These are phyloP conservation scores for Gymnoscelis rufifasciata DNA, from an alignment of 2,888 invertebrate genomes.

Conservation along the genomic window DNA sequence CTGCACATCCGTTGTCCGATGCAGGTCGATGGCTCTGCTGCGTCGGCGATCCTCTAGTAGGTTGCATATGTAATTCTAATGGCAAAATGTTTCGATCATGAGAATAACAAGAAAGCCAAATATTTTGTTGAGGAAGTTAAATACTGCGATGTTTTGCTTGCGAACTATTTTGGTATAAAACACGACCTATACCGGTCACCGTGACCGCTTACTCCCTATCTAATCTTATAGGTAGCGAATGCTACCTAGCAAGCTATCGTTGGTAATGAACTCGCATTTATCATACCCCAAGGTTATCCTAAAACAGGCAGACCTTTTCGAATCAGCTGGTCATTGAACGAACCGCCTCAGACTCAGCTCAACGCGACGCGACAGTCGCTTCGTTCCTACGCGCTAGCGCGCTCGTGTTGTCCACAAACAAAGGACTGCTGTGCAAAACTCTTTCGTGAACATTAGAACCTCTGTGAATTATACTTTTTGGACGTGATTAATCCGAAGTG, in stretches of 20 bases:
- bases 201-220: slow-evolving; percentile 6
- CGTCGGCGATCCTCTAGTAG: too few species aligned
- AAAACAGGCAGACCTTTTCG: slow-evolving; percentile 23
- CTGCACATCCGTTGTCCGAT: too few species aligned
- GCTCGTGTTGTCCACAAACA: slow-evolving; percentile 10
- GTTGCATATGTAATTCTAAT: too few species aligned
- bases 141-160: not conserved
- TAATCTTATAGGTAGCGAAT: slow-evolving; percentile 12
- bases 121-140: too few species aligned
- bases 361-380: slow-evolving; percentile 7
- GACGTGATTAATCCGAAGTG: slow-evolving; percentile 4
- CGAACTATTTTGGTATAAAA: slow-evolving; percentile 2
- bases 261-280: slow-evolving; percentile 23
- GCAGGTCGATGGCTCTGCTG: too few species aligned
- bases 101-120: too few species aligned
- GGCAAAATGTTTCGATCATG: too few species aligned
- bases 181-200: slow-evolving; percentile 6
- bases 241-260: slow-evolving; percentile 15
- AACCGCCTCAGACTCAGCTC: slow-evolving; percentile 14
- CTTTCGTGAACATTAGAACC: slow-evolving; percentile 2
- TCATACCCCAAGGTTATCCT: slow-evolving; percentile 22
- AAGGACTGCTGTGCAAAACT: slow-evolving; percentile 18
- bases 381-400: slow-evolving; percentile 12
- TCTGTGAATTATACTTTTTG: slow-evolving; percentile 1
- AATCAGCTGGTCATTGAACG: slow-evolving; percentile 30